Evolutionary conservation across 2,888 invertebrate species (phyloP).

Genomic region (Limnephilus rhombicus): DNA sequence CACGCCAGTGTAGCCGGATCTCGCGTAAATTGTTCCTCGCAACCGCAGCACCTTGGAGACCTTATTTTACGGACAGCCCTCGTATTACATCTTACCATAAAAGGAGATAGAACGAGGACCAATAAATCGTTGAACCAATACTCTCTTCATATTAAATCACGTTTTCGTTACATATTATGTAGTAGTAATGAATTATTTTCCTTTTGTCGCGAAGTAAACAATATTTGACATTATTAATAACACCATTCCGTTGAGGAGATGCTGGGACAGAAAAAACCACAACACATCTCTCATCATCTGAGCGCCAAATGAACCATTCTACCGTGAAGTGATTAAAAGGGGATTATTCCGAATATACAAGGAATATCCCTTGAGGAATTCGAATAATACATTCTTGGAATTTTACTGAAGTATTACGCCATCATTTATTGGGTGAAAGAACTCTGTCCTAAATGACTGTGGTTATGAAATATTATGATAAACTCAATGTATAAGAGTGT

Average conservation of each 20-base stretch:
- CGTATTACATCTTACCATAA: no score
- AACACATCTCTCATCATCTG: neutral
- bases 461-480: no score
- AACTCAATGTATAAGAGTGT: no score
- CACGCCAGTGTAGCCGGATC: no score
- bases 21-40: no score
- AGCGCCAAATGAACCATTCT: slow-evolving; percentile 42
- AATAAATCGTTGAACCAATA: no score
- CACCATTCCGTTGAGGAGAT: neutral
- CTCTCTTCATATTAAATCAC: no score
- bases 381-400: neutral
- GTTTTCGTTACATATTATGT: neutral
- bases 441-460: neutral
- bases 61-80: no score
- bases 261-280: neutral
- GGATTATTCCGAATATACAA: slow-evolving; percentile 32
- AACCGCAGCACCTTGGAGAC: no score
- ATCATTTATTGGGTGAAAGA: neutral
- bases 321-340: slow-evolving; percentile 22
- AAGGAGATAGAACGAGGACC: no score
- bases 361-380: neutral
- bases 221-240: neutral
- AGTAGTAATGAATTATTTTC: neutral
- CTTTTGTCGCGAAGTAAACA: neutral
- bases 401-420: neutral